Base-by-base conservation (phyloP, 1,140 invertebrate genomes). In the Adoxophyes honmai region DNA sequence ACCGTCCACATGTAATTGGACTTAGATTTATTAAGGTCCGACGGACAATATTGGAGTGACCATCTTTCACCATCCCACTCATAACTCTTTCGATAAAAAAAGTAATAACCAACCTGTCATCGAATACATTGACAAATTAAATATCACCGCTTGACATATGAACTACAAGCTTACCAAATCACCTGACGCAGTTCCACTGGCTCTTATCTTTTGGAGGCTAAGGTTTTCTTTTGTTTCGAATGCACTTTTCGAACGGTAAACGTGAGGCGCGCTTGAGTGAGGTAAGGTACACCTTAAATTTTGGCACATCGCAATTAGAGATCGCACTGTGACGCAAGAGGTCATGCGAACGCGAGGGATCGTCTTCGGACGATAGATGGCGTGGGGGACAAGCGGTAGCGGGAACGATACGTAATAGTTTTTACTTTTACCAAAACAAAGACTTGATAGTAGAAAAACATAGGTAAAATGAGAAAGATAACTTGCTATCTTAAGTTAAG, bases 91-190 rank as follows among this genome's bases (percentile, higher is more conserved):
- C 67, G 55, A 70, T 60, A 62, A 66, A 70, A 56, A 60, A 59
- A 55, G 34, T 70, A 74, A 78, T 78, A 79, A 81, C 73, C 42
- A 71, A 69, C 37, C 72, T 81, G 78, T 78, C 78, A 81, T 68
- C 62, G 56, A 60, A 60, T 73, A 78, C 72, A 81, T 75, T 81
- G 78, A 81, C 78, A 79, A 78, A 81, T 79, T 79, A 79, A 79
- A 78, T 73, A 75, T 74, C 73, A 74, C 9, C 51, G 51, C 51
- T 52, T 52, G 51, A n/a, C 28, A 52, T 52, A 35, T 16, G 51
- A 52, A 48, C 42, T 48, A 33, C 42, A 48, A 44, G 21, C 10
- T 48, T 28, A 33, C 2, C n/a, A 21, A 7, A 16, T 68, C 74
- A 71, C 51, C 54, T 11, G 34, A 10, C 35, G 55, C 59, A 59